phyloP scores from a whole-genome alignment of 2,113 vertebrate species.

The Mirza zaza region DNA sequence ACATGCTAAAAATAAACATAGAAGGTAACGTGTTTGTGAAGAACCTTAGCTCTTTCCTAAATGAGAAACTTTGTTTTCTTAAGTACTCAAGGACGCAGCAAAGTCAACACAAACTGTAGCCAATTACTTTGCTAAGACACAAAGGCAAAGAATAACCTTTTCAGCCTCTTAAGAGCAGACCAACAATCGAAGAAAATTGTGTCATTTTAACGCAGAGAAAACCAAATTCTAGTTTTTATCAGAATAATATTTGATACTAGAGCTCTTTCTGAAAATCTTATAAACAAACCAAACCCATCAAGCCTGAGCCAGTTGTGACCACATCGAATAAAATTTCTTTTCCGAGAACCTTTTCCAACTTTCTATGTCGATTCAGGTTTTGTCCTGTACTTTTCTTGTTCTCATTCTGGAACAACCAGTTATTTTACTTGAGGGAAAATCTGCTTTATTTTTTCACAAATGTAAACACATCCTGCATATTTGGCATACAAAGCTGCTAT shows the following conservation, averaged over 20 bases:
- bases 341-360: background rate
- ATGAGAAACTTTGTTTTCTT: background rate
- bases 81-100: background rate
- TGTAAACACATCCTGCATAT: background rate
- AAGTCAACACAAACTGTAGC: background rate
- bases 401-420: background rate
- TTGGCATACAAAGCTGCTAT: background rate
- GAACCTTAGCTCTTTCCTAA: background rate
- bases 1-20: background rate
- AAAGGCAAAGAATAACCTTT: background rate
- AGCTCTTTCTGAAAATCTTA: background rate
- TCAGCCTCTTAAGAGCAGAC: background rate
- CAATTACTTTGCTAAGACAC: background rate
- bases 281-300: background rate
- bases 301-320: background rate
- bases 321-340: background rate
- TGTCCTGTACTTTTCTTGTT: background rate
- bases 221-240: background rate
- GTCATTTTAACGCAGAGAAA: background rate
- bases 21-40: background rate
- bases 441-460: background rate
- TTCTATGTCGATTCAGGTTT: background rate
- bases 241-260: background rate
- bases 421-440: background rate
- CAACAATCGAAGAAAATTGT: background rate